Evolutionary conservation across 2,113 vertebrate species (phyloP).

Genomic region (Synodontis membranacea): DNA sequence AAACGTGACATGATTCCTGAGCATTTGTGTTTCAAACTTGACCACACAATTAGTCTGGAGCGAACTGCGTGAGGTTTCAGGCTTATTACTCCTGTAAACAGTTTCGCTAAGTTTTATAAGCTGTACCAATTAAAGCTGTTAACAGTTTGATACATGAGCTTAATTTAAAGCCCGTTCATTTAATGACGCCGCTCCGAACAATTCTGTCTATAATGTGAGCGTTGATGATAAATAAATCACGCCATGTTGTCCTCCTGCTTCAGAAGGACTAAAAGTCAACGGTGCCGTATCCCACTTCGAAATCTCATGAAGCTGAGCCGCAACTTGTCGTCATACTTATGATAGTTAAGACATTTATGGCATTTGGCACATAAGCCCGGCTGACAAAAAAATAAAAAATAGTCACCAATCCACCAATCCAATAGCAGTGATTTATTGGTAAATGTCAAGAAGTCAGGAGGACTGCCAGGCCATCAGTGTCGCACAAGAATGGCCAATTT

Average conservation of each 20-base stretch:
- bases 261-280: too few species aligned
- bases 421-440: background rate
- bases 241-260: too few species aligned
- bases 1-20: background rate
- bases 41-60: background rate
- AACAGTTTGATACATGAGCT: background rate
- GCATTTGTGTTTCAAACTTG: background rate
- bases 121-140: background rate
- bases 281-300: too few species aligned
- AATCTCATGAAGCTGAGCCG: background rate
- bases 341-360: too few species aligned
- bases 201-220: background rate
- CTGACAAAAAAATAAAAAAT: too few species aligned
- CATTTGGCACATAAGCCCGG: too few species aligned
- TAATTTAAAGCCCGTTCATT: background rate
- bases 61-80: background rate
- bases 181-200: background rate
- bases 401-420: background rate
- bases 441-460: background rate
- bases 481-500: background rate
- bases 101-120: background rate
- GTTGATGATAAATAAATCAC: too few species aligned
- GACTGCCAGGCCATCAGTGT: background rate
- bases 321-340: too few species aligned
- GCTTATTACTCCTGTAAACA: background rate